Conservation (phyloP, 2,888 invertebrate genomes). For the Perdita meconis region DNA sequence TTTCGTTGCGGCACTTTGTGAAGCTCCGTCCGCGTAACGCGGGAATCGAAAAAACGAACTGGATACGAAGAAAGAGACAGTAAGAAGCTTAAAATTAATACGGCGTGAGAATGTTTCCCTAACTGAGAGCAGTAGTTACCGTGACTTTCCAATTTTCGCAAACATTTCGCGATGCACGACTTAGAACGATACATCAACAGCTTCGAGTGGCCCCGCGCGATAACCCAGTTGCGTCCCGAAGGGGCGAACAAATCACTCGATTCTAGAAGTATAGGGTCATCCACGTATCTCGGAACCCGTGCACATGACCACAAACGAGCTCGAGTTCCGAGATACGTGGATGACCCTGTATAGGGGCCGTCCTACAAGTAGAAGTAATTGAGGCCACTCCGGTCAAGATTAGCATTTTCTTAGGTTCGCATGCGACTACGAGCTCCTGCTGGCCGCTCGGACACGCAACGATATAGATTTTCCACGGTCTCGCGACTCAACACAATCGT, state of each 20-base stretch:
- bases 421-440: conserved; percentile 63
- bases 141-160: not conserved
- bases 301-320: no score
- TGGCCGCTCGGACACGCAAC: conserved; percentile 67
- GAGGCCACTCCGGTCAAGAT: conserved; percentile 58
- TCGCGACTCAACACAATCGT: not conserved
- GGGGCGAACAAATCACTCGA: conserved; percentile 34
- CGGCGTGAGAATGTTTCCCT: no score
- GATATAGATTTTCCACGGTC: conserved; percentile 74
- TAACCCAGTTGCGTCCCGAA: conserved; percentile 26
- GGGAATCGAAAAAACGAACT: conserved; percentile 10
- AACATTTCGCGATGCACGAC: not conserved
- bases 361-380: conserved; percentile 35
- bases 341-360: not conserved
- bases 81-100: no score
- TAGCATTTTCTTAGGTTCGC: conserved; percentile 76
- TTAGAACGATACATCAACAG: not conserved
- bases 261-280: no score
- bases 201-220: conserved; percentile 6
- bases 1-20: not conserved
- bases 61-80: not conserved
- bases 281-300: no score
- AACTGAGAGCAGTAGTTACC: no score
- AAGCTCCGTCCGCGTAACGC: not conserved
- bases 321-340: no score